Percentiles rank a stretch among this genome's conserved stretches.
These are phyloP conservation scores for Euwallacea fornicatus DNA, from an alignment of 1,140 invertebrate genomes.

Conservation along the genomic window DNA sequence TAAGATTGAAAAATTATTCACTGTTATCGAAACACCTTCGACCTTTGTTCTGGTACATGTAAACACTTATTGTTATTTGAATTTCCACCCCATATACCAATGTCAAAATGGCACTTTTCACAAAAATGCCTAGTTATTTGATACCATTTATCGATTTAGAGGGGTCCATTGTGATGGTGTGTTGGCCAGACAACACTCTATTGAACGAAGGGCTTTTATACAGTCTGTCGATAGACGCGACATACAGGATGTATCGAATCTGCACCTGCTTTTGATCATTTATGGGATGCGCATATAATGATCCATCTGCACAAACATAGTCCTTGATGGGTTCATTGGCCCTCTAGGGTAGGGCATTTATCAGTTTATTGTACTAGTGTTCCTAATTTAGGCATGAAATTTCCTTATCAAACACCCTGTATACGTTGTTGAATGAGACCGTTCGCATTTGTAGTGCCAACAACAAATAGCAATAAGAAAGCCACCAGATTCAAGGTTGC, in stretches of 20 bases:
- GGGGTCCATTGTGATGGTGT: background rate
- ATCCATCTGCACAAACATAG: slow-evolving; percentile 29
- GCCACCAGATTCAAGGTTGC: slow-evolving; percentile 31
- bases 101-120: too few species aligned
- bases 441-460: slow-evolving; percentile 8
- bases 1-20: too few species aligned
- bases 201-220: slow-evolving; percentile 13
- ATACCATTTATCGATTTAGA: background rate
- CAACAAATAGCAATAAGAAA: slow-evolving; percentile 25
- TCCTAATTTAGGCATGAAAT: too few species aligned
- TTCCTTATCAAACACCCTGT: slow-evolving; percentile 7
- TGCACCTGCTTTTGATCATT: slow-evolving; percentile 22
- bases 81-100: too few species aligned
- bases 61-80: too few species aligned
- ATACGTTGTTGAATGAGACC: slow-evolving; percentile 15
- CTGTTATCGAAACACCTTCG: too few species aligned
- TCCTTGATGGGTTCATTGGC: slow-evolving; percentile 4
- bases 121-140: too few species aligned
- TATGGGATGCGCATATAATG: slow-evolving; percentile 4
- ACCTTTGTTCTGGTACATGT: too few species aligned
- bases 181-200: slow-evolving; percentile 12
- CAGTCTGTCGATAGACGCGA: slow-evolving; percentile 21
- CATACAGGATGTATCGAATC: slow-evolving; percentile 28
- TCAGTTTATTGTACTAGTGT: background rate
- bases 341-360: background rate